Evolutionary conservation across 2,888 invertebrate genomes (phyloP).

Genomic region (Vanessa cardui): DNA sequence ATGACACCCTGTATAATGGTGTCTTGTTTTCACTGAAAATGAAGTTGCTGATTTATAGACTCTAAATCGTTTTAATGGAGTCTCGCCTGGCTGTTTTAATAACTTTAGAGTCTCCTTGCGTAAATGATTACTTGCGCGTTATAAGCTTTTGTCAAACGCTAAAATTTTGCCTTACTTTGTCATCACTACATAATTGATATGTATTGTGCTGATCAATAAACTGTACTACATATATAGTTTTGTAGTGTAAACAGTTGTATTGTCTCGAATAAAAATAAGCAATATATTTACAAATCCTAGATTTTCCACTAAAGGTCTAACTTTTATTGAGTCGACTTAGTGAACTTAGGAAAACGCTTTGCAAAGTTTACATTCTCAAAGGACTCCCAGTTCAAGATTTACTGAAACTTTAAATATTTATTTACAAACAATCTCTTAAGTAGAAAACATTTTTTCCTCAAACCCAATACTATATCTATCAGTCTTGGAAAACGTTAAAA

Average conservation of each 20-base stretch:
- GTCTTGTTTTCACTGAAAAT: constrained; percentile 36
- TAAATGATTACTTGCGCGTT: constrained; percentile 30
- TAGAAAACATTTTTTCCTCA: background rate
- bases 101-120: constrained; percentile 31
- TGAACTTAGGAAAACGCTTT: constrained; percentile 30
- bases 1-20: constrained; percentile 30
- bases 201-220: too few species aligned
- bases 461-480: background rate
- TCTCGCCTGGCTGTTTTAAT: constrained; percentile 41
- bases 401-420: constrained; percentile 16
- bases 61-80: constrained; percentile 43
- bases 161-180: background rate
- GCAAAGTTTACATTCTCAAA: constrained; percentile 36
- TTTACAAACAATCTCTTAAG: background rate
- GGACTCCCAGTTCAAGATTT: constrained; percentile 27
- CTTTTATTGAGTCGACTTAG: constrained; percentile 35
- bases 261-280: constrained; percentile 17
- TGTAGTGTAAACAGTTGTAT: too few species aligned
- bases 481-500: background rate
- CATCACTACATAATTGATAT: background rate
- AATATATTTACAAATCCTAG: constrained; percentile 22
- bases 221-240: too few species aligned
- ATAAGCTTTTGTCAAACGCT: constrained; percentile 13
- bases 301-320: constrained; percentile 25
- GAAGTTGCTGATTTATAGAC: constrained; percentile 54